Conservation (phyloP, 2,113 vertebrate species). For the Python bivittatus region DNA sequence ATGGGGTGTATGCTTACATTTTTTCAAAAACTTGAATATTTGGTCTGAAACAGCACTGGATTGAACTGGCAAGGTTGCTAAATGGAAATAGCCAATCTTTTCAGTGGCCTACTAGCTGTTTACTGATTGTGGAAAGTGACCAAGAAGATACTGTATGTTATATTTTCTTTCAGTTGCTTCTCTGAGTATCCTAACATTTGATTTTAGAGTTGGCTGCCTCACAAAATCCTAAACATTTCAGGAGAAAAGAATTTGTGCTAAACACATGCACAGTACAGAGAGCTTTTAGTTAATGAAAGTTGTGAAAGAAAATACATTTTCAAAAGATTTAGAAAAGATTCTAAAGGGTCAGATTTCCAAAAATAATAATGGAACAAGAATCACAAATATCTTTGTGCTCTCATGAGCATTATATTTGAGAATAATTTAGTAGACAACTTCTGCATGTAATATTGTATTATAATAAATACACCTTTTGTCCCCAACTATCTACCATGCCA, state of each 20-base stretch:
- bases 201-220: conserved; percentile 26
- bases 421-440: conserved; percentile 42
- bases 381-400: not conserved
- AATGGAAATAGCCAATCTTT: no score
- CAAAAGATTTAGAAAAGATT: not conserved
- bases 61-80: not conserved
- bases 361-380: conserved; percentile 8
- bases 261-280: conserved; percentile 8
- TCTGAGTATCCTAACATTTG: conserved; percentile 27
- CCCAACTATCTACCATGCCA: not conserved
- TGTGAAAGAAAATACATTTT: conserved; percentile 38
- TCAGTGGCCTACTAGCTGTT: not conserved
- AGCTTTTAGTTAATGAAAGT: conserved; percentile 45
- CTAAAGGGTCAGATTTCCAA: conserved; percentile 25
- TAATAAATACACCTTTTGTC: conserved; percentile 20
- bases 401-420: not conserved
- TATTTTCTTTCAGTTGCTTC: conserved; percentile 29
- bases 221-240: conserved; percentile 29
- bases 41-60: not conserved
- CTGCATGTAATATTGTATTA: conserved; percentile 36
- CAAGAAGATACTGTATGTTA: conserved; percentile 37
- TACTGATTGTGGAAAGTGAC: conserved; percentile 53
- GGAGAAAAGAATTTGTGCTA: conserved; percentile 23
- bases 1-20: not conserved
- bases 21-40: not conserved